Conservation (phyloP, 2,797 vertebrate species). For the Pipistrellus kuhlii region DNA sequence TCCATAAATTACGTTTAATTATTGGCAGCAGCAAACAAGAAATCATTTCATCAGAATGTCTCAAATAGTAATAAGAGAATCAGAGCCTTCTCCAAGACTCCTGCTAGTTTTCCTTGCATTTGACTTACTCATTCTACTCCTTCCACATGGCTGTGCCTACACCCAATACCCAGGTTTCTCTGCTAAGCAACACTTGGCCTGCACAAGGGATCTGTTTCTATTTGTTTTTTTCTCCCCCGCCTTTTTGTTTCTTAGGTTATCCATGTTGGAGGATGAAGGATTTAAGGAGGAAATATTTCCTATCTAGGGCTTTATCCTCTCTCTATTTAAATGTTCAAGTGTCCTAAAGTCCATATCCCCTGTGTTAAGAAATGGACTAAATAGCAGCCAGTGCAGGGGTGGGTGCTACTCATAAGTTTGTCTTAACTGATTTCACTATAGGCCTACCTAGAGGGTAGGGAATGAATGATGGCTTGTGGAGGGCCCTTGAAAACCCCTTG, state of each 20-base stretch:
- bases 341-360: background rate
- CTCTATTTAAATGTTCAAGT: conserved; percentile 32
- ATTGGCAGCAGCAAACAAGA: background rate
- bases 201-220: conserved; percentile 72
- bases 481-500: background rate
- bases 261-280: conserved; percentile 47
- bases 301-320: background rate
- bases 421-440: background rate
- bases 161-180: conserved; percentile 64
- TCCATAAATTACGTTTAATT: conserved; percentile 49
- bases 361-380: background rate
- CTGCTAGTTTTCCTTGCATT: conserved; percentile 23
- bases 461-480: background rate
- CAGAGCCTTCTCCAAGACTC: background rate
- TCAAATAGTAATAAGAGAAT: conserved; percentile 29
- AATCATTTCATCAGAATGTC: conserved; percentile 37
- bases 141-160: conserved; percentile 21
- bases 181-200: conserved; percentile 64
- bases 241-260: conserved; percentile 62
- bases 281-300: conserved; percentile 36
- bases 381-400: background rate
- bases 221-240: conserved; percentile 49
- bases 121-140: background rate
- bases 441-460: background rate
- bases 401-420: background rate